phyloP scores from a whole-genome alignment of 1,140 invertebrate genomes.

The Propsilocerus akamusi region DNA sequence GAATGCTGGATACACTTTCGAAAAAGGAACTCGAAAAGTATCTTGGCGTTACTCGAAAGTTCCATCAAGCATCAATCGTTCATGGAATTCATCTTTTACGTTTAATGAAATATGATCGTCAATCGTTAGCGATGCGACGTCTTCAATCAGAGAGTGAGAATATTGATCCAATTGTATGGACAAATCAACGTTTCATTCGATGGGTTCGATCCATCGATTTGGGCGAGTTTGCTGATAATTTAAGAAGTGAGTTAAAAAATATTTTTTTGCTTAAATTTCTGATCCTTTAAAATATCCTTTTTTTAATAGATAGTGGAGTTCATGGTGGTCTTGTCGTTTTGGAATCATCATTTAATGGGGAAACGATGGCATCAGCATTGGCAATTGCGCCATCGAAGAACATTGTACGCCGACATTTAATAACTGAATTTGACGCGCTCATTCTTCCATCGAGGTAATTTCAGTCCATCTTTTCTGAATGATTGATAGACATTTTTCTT shows the following conservation, averaged over 20 bases:
- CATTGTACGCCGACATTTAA: conserved; percentile 78
- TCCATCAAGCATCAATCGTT: conserved; percentile 83
- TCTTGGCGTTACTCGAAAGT: conserved; percentile 74
- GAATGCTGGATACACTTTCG: conserved; percentile 77
- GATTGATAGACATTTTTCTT: not conserved
- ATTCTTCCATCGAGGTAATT: conserved; percentile 76
- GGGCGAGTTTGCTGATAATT: conserved; percentile 80
- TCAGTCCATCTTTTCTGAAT: conserved; percentile 12
- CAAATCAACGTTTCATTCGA: conserved; percentile 78
- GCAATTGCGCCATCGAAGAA: conserved; percentile 85
- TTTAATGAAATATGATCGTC: conserved; percentile 79
- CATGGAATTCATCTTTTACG: conserved; percentile 79
- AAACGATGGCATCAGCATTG: conserved; percentile 82
- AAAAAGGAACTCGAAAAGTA: conserved; percentile 90
- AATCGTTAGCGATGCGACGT: conserved; percentile 71
- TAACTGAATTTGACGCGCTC: conserved; percentile 74
- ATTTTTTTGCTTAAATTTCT: not conserved
- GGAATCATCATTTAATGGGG: conserved; percentile 82
- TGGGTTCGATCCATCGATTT: conserved; percentile 88
- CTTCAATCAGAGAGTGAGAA: conserved; percentile 74
- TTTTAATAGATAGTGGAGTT: conserved; percentile 63
- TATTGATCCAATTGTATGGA: conserved; percentile 85
- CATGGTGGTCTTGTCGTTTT: conserved; percentile 82
- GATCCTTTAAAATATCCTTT: conserved; percentile 6
- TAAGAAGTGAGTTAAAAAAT: conserved; percentile 70